phyloP scores from a whole-genome alignment of 2,797 vertebrate species.

The Petrocephalus sullivani region DNA sequence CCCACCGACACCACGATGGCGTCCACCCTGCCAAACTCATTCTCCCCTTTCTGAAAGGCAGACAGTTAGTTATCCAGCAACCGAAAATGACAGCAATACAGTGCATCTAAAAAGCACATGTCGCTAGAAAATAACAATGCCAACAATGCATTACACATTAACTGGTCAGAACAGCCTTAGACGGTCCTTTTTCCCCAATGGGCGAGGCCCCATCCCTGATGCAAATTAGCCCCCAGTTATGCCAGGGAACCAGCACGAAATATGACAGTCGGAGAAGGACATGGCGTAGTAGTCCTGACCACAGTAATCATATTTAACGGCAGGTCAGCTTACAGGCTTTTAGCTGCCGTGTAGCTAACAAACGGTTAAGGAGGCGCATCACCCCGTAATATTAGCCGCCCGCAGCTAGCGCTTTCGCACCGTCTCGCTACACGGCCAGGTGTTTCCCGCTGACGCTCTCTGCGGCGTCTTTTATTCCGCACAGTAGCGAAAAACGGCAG shows the following conservation, averaged over 20 bases:
- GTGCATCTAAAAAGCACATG: neutral
- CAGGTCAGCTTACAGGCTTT: neutral
- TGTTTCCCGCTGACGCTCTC: neutral
- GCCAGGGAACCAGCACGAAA: neutral
- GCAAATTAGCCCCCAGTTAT: neutral
- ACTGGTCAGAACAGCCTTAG: neutral
- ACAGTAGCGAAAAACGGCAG: neutral
- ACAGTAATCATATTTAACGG: neutral
- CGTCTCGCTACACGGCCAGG: neutral
- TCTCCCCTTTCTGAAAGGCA: constrained; percentile 75
- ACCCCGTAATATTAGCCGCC: neutral
- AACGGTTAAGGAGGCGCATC: neutral
- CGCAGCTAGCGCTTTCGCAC: neutral
- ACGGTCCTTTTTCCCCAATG: neutral
- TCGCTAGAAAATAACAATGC: neutral
- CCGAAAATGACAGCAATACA: neutral
- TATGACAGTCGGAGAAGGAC: neutral
- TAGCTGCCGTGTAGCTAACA: neutral
- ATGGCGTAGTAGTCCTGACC: neutral
- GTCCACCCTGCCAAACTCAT: constrained; percentile 81
- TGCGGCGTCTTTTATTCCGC: neutral
- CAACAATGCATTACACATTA: neutral
- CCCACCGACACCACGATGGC: constrained; percentile 90
- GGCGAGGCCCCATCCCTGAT: neutral
- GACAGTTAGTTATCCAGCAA: neutral